phyloP scores from a whole-genome alignment of 2,113 vertebrate genomes.

The Heterotis niloticus region DNA sequence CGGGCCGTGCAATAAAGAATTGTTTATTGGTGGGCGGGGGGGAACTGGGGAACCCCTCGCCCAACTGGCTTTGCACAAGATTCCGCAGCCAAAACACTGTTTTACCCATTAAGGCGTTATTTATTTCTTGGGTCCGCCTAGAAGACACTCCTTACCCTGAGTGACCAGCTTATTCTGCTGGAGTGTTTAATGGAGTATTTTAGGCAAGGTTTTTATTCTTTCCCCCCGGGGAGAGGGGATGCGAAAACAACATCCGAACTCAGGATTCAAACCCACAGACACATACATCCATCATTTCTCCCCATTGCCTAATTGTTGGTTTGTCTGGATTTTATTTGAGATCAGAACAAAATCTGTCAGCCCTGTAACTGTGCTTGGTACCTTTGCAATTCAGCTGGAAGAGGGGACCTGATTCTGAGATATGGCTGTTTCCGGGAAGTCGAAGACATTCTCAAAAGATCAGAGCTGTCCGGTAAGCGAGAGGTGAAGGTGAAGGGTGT shows the following conservation, averaged over 20 bases:
- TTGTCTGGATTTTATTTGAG: background rate
- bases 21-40: background rate
- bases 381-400: background rate
- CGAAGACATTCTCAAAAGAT: constrained; percentile 61
- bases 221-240: background rate
- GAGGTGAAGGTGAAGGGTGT: constrained; percentile 53
- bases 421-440: constrained; percentile 39
- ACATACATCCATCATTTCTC: background rate
- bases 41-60: background rate
- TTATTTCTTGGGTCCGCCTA: constrained; percentile 6
- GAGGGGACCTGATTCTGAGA: constrained; percentile 2
- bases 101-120: constrained; percentile 14
- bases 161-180: background rate
- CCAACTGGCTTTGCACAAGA: background rate
- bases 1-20: background rate
- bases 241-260: background rate
- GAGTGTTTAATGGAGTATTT: constrained; percentile 2
- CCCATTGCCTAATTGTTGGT: background rate
- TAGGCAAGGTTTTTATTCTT: background rate
- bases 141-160: background rate
- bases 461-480: constrained; percentile 56
- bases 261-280: background rate
- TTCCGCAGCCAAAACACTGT: background rate
- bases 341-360: background rate
- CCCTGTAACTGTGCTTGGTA: background rate